Percentiles rank a stretch among this genome's conserved stretches.
phyloP scores from a whole-genome alignment of 1,140 invertebrate species.

The Armadillidium nasatum region DNA sequence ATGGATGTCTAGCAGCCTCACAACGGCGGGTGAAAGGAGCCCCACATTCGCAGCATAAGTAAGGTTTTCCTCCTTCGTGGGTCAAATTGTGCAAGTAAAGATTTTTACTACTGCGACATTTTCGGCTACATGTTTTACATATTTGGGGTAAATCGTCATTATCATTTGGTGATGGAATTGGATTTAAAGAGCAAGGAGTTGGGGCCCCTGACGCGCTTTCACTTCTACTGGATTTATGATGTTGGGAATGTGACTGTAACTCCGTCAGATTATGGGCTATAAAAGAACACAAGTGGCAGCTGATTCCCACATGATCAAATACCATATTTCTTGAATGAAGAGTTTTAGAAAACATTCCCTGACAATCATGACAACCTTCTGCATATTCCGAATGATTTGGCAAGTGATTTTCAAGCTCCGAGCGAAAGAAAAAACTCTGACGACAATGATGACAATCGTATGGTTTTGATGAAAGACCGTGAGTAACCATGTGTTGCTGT shows the following conservation, averaged over 20 bases:
- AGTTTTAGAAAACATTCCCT: conserved; percentile 29
- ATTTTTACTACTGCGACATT: conserved; percentile 19
- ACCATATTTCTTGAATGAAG: background rate
- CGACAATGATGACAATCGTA: conserved; percentile 79
- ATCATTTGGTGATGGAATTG: background rate
- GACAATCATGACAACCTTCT: conserved; percentile 38
- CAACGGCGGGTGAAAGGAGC: conserved; percentile 20
- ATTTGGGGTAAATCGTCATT: background rate
- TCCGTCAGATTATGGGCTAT: background rate
- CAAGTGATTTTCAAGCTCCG: conserved; percentile 81
- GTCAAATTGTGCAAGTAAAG: conserved; percentile 19
- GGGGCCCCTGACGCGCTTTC: background rate
- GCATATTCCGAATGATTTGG: conserved; percentile 38
- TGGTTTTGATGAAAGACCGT: conserved; percentile 68
- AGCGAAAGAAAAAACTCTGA: conserved; percentile 83
- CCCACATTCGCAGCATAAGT: conserved; percentile 25
- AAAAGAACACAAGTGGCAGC: background rate
- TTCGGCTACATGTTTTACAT: conserved; percentile 21
- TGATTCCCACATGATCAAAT: background rate
- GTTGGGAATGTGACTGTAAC: background rate
- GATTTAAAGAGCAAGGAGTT: background rate
- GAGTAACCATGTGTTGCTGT: conserved; percentile 75
- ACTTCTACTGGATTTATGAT: background rate
- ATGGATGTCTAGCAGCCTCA: conserved; percentile 7
- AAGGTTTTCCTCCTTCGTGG: conserved; percentile 25